Conservation (phyloP, 2,888 invertebrate genomes). For the Monoplex corrugatus region DNA sequence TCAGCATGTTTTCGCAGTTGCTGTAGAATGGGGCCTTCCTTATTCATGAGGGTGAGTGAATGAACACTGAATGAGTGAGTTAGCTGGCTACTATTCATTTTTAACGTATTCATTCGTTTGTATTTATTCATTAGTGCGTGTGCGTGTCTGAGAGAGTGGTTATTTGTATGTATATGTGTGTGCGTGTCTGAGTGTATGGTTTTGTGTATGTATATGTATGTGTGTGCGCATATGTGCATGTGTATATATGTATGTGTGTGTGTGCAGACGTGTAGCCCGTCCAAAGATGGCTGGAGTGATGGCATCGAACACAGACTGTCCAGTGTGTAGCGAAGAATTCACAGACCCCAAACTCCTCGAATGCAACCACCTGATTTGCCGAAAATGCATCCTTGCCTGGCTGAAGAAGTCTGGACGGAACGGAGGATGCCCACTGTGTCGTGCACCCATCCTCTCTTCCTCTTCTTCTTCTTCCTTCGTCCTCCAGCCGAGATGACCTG, state of each 20-base stretch:
- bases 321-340: slow-evolving; percentile 30
- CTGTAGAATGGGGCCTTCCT: too few species aligned
- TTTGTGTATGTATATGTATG: not conserved
- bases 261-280: not conserved
- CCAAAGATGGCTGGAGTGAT: not conserved
- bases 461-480: too few species aligned
- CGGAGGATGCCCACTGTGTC: slow-evolving; percentile 32
- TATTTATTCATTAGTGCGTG: too few species aligned
- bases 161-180: too few species aligned
- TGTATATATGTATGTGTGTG: slow-evolving; percentile 5
- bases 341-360: slow-evolving; percentile 9
- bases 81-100: too few species aligned
- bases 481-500: not conserved
- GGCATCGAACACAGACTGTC: not conserved
- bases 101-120: too few species aligned
- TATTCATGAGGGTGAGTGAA: too few species aligned
- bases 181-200: too few species aligned
- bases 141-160: too few species aligned
- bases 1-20: too few species aligned
- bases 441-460: slow-evolving; percentile 1
- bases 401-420: not conserved
- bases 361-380: slow-evolving; percentile 24
- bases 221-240: not conserved
- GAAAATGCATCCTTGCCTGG: slow-evolving; percentile 34
- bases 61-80: too few species aligned